A percentile compares a stretch with the other conserved stretches of the same genome.
Conservation (phyloP, 2,797 vertebrate genomes). For the Microctenopoma lineatum region DNA sequence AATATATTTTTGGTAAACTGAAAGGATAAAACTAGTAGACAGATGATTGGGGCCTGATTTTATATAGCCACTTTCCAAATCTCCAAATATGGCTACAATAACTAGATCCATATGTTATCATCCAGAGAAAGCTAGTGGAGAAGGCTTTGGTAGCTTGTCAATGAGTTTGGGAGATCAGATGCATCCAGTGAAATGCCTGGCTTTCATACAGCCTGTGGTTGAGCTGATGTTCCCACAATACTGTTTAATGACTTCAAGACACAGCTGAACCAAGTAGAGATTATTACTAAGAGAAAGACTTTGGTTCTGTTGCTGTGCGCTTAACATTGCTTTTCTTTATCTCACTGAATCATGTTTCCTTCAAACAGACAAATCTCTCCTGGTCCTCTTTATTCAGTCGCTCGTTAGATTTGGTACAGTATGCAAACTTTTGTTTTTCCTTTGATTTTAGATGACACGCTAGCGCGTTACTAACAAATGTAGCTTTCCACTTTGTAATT, state of each 20-base stretch:
- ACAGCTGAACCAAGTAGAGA: not conserved
- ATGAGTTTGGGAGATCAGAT: constrained; percentile 50
- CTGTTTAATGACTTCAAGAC: constrained; percentile 57
- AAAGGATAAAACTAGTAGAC: constrained; percentile 29
- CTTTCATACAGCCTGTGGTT: constrained; percentile 38
- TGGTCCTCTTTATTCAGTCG: constrained; percentile 90
- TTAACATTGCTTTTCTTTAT: constrained; percentile 22
- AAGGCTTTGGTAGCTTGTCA: constrained; percentile 46
- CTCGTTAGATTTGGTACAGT: constrained; percentile 90
- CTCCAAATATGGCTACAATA: constrained; percentile 26
- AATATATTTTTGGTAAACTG: constrained; percentile 7
- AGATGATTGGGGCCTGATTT: constrained; percentile 15
- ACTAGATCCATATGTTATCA: constrained; percentile 47
- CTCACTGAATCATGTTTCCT: constrained; percentile 73
- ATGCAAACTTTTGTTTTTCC: constrained; percentile 67
- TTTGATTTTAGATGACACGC: constrained; percentile 50
- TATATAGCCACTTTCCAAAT: constrained; percentile 7
- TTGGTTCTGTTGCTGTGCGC: constrained; percentile 30
- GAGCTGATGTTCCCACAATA: constrained; percentile 32
- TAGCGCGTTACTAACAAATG: constrained; percentile 74
- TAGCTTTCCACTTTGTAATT: constrained; percentile 48
- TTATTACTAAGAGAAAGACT: constrained; percentile 11
- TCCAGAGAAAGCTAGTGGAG: constrained; percentile 18
- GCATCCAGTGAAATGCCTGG: constrained; percentile 38
- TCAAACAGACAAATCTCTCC: constrained; percentile 89